Conservation (phyloP, 2,888 invertebrate species). For the Taphrorychus bicolor region DNA sequence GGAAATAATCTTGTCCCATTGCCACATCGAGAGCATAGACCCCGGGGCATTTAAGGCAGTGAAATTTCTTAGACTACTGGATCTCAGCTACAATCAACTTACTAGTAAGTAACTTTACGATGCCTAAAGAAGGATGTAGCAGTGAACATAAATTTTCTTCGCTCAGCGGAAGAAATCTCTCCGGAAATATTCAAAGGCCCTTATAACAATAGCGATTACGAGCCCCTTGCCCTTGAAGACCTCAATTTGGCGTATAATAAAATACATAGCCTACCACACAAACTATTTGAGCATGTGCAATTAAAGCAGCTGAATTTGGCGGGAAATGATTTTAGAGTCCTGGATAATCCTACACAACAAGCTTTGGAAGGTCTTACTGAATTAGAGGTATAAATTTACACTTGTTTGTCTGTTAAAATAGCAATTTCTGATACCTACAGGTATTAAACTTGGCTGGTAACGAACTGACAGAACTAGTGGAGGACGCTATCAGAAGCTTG, state of each 20-base stretch:
- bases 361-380: slow-evolving; percentile 64
- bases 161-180: slow-evolving; percentile 66
- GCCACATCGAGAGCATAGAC: slow-evolving; percentile 63
- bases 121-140: not conserved
- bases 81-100: slow-evolving; percentile 66
- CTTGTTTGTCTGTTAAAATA: not conserved
- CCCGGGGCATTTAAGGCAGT: slow-evolving; percentile 64
- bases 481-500: slow-evolving; percentile 63
- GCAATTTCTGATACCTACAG: slow-evolving; percentile 49
- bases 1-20: slow-evolving; percentile 64
- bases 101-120: slow-evolving; percentile 58
- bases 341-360: slow-evolving; percentile 68
- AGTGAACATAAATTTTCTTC: not conserved
- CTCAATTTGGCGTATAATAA: slow-evolving; percentile 70
- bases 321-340: slow-evolving; percentile 67
- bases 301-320: slow-evolving; percentile 67
- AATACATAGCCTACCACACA: slow-evolving; percentile 68
- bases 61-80: slow-evolving; percentile 63
- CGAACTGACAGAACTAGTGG: slow-evolving; percentile 65
- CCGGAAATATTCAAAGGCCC: slow-evolving; percentile 73
- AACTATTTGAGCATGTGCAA: slow-evolving; percentile 70
- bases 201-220: slow-evolving; percentile 64
- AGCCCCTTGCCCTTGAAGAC: slow-evolving; percentile 66
- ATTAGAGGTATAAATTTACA: slow-evolving; percentile 62
- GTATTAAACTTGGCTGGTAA: slow-evolving; percentile 61